Conservation (phyloP, 2,797 vertebrate genomes). For the Philypnodon macrostomus region DNA sequence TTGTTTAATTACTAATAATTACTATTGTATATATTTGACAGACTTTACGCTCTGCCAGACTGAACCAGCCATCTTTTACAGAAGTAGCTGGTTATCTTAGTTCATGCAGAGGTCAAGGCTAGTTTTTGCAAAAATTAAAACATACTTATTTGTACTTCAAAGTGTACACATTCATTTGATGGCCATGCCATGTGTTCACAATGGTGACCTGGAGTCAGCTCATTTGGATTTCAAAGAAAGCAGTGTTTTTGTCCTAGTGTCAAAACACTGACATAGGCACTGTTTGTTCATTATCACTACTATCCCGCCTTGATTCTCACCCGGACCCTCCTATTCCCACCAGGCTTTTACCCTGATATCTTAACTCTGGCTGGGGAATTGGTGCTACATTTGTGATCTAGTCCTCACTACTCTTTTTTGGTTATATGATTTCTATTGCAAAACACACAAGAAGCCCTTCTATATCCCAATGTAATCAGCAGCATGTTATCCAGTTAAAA, state of each 20-base stretch:
- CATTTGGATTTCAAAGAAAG: conserved; percentile 76
- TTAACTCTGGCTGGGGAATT: conserved; percentile 46
- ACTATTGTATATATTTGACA: too few species aligned
- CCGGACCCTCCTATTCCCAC: conserved; percentile 59
- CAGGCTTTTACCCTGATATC: conserved; percentile 26
- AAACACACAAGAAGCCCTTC: conserved; percentile 12
- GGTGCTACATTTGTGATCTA: conserved; percentile 29
- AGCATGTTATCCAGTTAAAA: conserved; percentile 12
- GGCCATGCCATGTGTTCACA: conserved; percentile 37
- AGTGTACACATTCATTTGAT: conserved; percentile 36
- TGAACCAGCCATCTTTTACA: too few species aligned
- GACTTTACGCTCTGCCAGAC: too few species aligned
- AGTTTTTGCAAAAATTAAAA: conserved; percentile 29
- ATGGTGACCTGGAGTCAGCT: conserved; percentile 45
- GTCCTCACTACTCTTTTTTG: conserved; percentile 37
- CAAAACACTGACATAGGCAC: conserved; percentile 36
- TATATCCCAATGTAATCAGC: conserved; percentile 21
- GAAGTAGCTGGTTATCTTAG: too few species aligned
- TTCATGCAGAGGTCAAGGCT: conserved; percentile 45
- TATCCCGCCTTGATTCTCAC: conserved; percentile 31
- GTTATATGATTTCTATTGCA: too few species aligned
- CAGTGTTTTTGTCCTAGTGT: conserved; percentile 51
- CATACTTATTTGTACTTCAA: conserved; percentile 21
- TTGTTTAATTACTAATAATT: too few species aligned
- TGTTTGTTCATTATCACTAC: conserved; percentile 45